Evolutionary conservation across 64 coral and sea anemone species (phyloP).

Genomic region (Platygyra sinensis): DNA sequence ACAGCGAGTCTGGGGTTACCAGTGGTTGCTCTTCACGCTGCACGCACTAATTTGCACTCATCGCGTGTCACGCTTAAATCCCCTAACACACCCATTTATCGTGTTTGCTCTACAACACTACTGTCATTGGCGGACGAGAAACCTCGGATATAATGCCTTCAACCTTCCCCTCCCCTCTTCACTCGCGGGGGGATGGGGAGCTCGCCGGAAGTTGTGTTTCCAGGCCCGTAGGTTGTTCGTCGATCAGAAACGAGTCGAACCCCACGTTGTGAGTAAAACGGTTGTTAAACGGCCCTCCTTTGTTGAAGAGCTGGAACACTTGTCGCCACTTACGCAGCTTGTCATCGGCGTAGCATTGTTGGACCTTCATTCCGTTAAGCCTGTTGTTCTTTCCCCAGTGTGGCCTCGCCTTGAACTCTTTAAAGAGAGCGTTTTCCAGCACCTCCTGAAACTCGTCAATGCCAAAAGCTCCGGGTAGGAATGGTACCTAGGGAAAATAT

Average conservation of each 20-base stretch:
- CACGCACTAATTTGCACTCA: no score
- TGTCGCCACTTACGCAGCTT: conserved; percentile 1
- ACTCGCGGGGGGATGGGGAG: no score
- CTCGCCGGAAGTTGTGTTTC: neutral
- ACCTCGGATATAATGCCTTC: no score
- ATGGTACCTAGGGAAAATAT: conserved; percentile 15
- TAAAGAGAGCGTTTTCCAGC: conserved; percentile 19
- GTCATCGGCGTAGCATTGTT: neutral
- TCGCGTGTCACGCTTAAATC: no score
- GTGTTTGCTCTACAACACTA: no score
- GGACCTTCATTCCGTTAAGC: neutral
- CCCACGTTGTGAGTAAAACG: conserved; percentile 25
- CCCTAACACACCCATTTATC: no score
- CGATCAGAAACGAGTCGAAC: neutral
- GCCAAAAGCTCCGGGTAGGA: conserved; percentile 49
- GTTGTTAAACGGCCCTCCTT: conserved; percentile 21
- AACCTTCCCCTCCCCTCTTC: no score
- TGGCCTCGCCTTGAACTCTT: conserved; percentile 51
- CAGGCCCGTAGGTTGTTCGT: neutral
- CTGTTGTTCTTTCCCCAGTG: conserved; percentile 69
- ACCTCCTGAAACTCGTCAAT: conserved; percentile 51
- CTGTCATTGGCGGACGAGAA: no score
- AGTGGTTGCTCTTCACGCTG: no score
- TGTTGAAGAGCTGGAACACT: conserved; percentile 52
- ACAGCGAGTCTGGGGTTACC: no score